Evolutionary conservation across 2,797 vertebrate genomes (phyloP).

Genomic region (Sarcoramphus papa): DNA sequence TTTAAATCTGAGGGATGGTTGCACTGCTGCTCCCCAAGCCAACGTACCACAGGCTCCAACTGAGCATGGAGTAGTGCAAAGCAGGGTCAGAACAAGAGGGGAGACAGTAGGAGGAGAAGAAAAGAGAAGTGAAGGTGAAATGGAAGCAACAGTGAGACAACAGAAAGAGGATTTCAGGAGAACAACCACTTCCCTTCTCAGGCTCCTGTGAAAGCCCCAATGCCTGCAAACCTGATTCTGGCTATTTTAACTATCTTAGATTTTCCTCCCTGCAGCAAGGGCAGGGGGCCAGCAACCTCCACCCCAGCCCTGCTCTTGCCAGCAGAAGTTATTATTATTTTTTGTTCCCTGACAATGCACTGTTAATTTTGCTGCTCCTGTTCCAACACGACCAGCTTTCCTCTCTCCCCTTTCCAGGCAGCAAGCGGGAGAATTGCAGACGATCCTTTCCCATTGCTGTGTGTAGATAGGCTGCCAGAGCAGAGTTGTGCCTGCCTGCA

Average conservation of each 20-base stretch:
- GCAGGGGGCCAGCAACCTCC: slow-evolving; percentile 57
- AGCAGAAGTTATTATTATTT: slow-evolving; percentile 41
- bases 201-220: background rate
- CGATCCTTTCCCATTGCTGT: slow-evolving; percentile 3
- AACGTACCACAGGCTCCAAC: background rate
- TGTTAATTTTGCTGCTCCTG: slow-evolving; percentile 55
- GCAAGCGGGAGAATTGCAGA: slow-evolving; percentile 5
- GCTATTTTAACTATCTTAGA: slow-evolving; percentile 52
- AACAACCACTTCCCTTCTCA: background rate
- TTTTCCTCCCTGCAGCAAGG: slow-evolving; percentile 46
- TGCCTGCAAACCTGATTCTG: slow-evolving; percentile 16
- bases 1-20: background rate
- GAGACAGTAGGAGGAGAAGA: background rate
- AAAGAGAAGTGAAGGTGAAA: background rate
- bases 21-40: background rate
- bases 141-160: background rate
- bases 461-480: background rate
- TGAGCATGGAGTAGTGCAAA: background rate
- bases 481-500: background rate
- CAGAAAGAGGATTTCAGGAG: background rate
- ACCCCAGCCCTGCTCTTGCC: slow-evolving; percentile 17
- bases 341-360: slow-evolving; percentile 31
- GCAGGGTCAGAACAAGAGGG: background rate
- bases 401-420: slow-evolving; percentile 20
- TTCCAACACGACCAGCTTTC: slow-evolving; percentile 53